Conservation (phyloP, 2,888 invertebrate genomes). For the Drosophila hamatofila region DNA sequence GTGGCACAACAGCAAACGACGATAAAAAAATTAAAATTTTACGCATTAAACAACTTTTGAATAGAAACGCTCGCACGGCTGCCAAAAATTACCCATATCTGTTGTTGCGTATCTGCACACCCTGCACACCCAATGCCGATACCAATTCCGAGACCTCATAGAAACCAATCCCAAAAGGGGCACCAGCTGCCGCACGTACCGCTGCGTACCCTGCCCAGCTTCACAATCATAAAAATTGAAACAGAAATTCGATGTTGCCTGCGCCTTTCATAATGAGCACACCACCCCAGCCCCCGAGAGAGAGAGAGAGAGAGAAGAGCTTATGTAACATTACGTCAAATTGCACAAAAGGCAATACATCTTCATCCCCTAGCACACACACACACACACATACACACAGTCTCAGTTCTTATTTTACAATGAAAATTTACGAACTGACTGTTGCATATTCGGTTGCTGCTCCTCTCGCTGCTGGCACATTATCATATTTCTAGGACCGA, state of each 20-base stretch:
- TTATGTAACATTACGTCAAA: conserved; percentile 83
- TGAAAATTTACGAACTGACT: conserved; percentile 80
- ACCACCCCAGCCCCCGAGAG: conserved; percentile 19
- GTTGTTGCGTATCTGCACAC: conserved; percentile 38
- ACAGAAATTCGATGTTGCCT: conserved; percentile 68
- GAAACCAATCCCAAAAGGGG: conserved; percentile 60
- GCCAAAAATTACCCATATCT: conserved; percentile 74
- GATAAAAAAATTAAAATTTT: conserved; percentile 75
- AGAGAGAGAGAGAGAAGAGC: conserved; percentile 45
- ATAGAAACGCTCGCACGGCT: conserved; percentile 54
- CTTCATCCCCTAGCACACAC: conserved; percentile 76
- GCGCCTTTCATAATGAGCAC: conserved; percentile 61
- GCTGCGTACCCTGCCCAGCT: conserved; percentile 19
- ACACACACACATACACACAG: not conserved
- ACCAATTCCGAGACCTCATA: conserved; percentile 4
- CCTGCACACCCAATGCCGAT: conserved; percentile 24
- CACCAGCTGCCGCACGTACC: conserved; percentile 75
- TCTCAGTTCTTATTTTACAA: conserved; percentile 68
- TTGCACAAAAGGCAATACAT: conserved; percentile 83
- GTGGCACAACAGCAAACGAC: conserved; percentile 37
- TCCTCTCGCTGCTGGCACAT: conserved; percentile 64
- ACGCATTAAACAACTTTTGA: conserved; percentile 72
- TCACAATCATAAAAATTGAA: conserved; percentile 67
- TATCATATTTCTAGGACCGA: conserved; percentile 82
- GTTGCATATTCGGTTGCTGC: conserved; percentile 50